Evolutionary conservation across 2,113 vertebrate genomes (phyloP), one percentile per base, ranked within the genome.

Genomic region (Apodemus sylvaticus): DNA sequence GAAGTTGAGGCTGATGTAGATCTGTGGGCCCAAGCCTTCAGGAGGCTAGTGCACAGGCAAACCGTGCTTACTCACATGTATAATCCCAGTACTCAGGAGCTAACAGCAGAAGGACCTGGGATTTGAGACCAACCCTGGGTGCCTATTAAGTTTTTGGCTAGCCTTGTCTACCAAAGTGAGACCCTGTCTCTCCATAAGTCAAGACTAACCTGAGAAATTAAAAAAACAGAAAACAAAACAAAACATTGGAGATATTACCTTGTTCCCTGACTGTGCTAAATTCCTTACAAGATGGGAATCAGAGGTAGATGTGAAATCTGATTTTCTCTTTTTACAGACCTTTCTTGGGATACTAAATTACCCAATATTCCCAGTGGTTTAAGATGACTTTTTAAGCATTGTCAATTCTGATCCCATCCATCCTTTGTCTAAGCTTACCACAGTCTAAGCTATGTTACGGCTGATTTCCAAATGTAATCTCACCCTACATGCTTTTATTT

Each of bases 381-480:
- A 96, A 90, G 45, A 86, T 90, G 87, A 92, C 79, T 74, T 96
- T 95, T 83, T 74, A 95, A 97, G 74, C 14, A 4, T 68, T 77
- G 86, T 79, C 88, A 73, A 66, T 95, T 93, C 77, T 74, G n/a
- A 68, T 95, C 81, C 89, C 24, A 42, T 95, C 64, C 3, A 39
- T 76, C 71, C 73, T 68, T 95, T 82, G 68, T 97, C 29, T n/a
- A n/a, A n/a, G n/a, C 53, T 82, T 16, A 10, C 87, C 71, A 60
- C 34, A 81, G 14, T 89, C 77, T 74, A 96, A 85, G 64, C 42
- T 5, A 26, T 71, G 39, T 86, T 81, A 86, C 8, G 55, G 79
- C 92, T 93, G 66, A 94, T 95, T 97, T 94, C 74, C 34, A 89
- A 97, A 83, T 90, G 70, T 48, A 29, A 85, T 87, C 85, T 45